Evolutionary conservation across 2,113 vertebrate species (phyloP).

Genomic region (Cheilinus undulatus): DNA sequence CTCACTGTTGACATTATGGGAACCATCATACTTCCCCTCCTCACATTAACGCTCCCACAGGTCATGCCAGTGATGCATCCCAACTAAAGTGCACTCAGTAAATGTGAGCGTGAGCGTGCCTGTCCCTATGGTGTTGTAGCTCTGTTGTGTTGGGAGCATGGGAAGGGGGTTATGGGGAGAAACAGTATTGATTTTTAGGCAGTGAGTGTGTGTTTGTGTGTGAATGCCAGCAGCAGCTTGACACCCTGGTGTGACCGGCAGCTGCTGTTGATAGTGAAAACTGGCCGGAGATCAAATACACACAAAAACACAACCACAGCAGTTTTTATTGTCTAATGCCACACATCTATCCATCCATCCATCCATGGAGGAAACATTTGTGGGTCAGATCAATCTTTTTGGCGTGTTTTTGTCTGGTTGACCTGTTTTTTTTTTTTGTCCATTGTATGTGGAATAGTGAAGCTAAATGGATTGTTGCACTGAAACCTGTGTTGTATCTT

Average conservation of each 20-base stretch:
- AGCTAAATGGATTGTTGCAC: too few relatives aligned
- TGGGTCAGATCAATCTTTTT: slow-evolving; percentile 51
- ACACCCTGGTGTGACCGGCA: slow-evolving; percentile 74
- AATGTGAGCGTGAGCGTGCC: slow-evolving; percentile 6
- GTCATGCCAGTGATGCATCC: slow-evolving; percentile 12
- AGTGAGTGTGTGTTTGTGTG: slow-evolving; percentile 19
- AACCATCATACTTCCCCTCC: too few relatives aligned
- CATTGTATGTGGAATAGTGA: too few relatives aligned
- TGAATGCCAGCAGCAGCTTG: slow-evolving; percentile 69
- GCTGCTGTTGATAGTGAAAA: slow-evolving; percentile 76
- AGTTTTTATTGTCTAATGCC: slow-evolving; percentile 41
- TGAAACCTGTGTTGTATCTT: too few relatives aligned
- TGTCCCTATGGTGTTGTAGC: slow-evolving; percentile 28
- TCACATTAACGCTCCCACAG: not conserved
- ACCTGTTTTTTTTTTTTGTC: not conserved
- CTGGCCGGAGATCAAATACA: slow-evolving; percentile 52
- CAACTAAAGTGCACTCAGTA: slow-evolving; percentile 9
- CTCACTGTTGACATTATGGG: too few relatives aligned
- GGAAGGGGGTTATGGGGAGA: slow-evolving; percentile 33
- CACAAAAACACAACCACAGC: slow-evolving; percentile 29
- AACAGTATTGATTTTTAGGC: slow-evolving; percentile 60
- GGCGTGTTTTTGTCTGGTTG: slow-evolving; percentile 21
- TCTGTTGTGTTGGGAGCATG: slow-evolving; percentile 41
- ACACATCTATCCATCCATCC: not conserved
- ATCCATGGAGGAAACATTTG: slow-evolving; percentile 7